phyloP scores from a whole-genome alignment of 2,888 invertebrate genomes.

The Microdon myrmicae region DNA sequence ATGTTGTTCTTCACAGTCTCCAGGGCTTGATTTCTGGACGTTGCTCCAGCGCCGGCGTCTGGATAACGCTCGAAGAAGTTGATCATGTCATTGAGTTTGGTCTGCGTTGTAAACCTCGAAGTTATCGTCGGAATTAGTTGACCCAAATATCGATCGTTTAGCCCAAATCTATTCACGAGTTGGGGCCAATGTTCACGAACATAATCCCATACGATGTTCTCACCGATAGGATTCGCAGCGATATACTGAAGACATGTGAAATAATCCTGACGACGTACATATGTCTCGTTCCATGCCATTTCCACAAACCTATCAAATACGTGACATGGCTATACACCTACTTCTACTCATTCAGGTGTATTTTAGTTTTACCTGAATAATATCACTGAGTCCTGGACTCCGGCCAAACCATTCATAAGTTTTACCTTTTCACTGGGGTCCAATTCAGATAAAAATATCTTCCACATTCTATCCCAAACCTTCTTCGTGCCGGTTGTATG shows the following conservation, averaged over 20 bases:
- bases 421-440: conserved; percentile 83
- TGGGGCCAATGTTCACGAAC: conserved; percentile 80
- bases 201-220: conserved; percentile 82
- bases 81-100: conserved; percentile 78
- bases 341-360: conserved; percentile 24
- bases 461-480: conserved; percentile 80
- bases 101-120: conserved; percentile 73
- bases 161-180: conserved; percentile 78
- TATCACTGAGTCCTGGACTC: conserved; percentile 72
- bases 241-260: conserved; percentile 75
- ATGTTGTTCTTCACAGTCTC: conserved; percentile 83
- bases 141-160: conserved; percentile 84
- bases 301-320: conserved; percentile 81
- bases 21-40: conserved; percentile 77
- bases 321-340: conserved; percentile 1
- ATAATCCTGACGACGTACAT: conserved; percentile 86
- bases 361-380: conserved; percentile 71
- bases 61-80: conserved; percentile 80
- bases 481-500: conserved; percentile 69
- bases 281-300: conserved; percentile 75
- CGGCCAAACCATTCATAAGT: conserved; percentile 77
- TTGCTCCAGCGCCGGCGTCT: conserved; percentile 84
- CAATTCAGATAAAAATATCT: conserved; percentile 74
- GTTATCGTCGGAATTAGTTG: conserved; percentile 77
- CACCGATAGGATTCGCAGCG: conserved; percentile 78